These are phyloP conservation scores for Colletes gigas DNA, from an alignment of 1,140 invertebrate genomes.

Conservation along the genomic window DNA sequence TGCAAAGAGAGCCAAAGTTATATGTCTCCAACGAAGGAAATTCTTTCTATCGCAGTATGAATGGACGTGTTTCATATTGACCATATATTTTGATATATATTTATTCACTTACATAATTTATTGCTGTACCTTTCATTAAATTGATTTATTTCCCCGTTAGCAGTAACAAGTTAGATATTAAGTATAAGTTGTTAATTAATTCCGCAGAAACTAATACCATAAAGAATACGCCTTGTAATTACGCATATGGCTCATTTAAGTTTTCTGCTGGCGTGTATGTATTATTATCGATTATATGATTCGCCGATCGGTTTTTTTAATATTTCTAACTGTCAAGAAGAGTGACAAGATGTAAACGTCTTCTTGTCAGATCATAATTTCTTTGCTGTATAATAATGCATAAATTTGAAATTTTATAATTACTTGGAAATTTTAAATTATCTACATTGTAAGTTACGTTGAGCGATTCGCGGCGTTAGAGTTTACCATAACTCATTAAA, in stretches of 20 bases:
- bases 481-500: conserved; percentile 62
- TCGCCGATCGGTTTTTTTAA: conserved; percentile 33
- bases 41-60: conserved; percentile 64
- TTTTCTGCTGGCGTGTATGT: conserved; percentile 62
- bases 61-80: conserved; percentile 75
- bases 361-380: conserved; percentile 65
- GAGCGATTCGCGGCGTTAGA: conserved; percentile 58
- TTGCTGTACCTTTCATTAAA: conserved; percentile 75
- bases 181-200: conserved; percentile 63
- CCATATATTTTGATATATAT: conserved; percentile 78
- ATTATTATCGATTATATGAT: conserved; percentile 61
- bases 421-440: conserved; percentile 46
- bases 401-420: conserved; percentile 52
- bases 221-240: conserved; percentile 68
- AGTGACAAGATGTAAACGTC: conserved; percentile 35
- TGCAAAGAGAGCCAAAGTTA: conserved; percentile 75
- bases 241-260: conserved; percentile 61
- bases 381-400: conserved; percentile 47
- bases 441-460: conserved; percentile 59
- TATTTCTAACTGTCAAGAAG: conserved; percentile 40
- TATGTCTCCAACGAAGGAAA: conserved; percentile 67
- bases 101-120: conserved; percentile 79
- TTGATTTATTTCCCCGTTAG: conserved; percentile 55
- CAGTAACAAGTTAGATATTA: conserved; percentile 58
- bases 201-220: conserved; percentile 50